phyloP scores from a whole-genome alignment of 2,888 invertebrate genomes.

The Uropetala carovei region DNA sequence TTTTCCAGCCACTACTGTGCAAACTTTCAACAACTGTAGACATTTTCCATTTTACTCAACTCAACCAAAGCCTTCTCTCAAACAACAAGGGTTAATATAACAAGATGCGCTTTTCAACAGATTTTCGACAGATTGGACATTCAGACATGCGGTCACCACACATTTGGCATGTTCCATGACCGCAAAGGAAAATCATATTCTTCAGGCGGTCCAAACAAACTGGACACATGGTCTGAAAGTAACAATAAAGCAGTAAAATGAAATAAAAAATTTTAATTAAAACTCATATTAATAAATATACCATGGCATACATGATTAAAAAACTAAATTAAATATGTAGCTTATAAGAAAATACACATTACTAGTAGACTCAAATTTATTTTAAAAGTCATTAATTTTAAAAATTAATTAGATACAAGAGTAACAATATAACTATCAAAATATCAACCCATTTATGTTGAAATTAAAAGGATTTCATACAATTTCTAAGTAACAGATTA shows the following conservation, averaged over 20 bases:
- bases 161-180: slow-evolving; percentile 98
- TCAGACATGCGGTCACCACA: slow-evolving; percentile 98
- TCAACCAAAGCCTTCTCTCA: neutral
- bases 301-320: neutral
- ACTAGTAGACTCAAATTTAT: neutral
- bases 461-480: neutral
- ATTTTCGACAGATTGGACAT: slow-evolving; percentile 98
- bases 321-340: neutral
- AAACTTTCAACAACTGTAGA: neutral
- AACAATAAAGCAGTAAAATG: slow-evolving; percentile 65
- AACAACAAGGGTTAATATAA: slow-evolving; percentile 81
- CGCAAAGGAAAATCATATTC: slow-evolving; percentile 99
- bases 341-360: neutral
- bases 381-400: too few species aligned
- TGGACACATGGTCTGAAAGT: slow-evolving; percentile 96
- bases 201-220: slow-evolving; percentile 98
- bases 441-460: neutral
- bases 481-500: neutral
- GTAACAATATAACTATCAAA: too few species aligned
- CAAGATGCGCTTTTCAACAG: slow-evolving; percentile 96
- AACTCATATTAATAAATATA: neutral
- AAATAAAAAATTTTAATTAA: neutral
- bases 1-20: neutral
- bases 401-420: too few species aligned
- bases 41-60: neutral